phyloP scores from a whole-genome alignment of 2,113 vertebrate genomes.

The Vulpes vulpes region DNA sequence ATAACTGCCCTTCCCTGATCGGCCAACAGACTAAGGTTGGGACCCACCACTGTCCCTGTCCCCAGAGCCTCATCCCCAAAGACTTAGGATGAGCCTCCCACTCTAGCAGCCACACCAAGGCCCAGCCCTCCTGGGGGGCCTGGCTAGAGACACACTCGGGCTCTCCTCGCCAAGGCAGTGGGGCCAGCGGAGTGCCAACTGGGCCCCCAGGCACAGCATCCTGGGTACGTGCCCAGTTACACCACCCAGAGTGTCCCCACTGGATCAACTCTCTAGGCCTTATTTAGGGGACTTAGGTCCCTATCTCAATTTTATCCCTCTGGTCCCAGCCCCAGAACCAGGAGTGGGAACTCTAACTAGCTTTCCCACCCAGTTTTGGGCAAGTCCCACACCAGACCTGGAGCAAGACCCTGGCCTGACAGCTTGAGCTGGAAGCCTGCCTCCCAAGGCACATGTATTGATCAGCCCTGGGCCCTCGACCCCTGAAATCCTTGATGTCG shows the following conservation, averaged over 20 bases:
- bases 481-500: neutral
- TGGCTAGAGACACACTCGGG: neutral
- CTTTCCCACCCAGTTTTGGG: neutral
- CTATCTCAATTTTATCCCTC: neutral
- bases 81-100: neutral
- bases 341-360: neutral
- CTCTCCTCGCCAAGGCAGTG: neutral
- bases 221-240: fast-evolving
- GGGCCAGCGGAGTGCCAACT: neutral
- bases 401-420: neutral
- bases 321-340: constrained; percentile 18
- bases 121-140: neutral
- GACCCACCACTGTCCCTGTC: neutral
- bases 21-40: neutral
- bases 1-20: too few relatives aligned
- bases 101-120: fast-evolving
- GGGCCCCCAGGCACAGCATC: neutral
- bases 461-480: neutral
- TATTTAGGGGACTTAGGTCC: constrained; percentile 19
- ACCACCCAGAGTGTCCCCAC: neutral
- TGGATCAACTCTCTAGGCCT: constrained; percentile 41
- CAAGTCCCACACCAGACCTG: neutral
- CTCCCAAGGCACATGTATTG: neutral
- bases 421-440: constrained; percentile 6
- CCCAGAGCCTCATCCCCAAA: neutral